Evolutionary conservation across 2,888 invertebrate species (phyloP), one percentile per base, ranked within the genome.

Genomic region (Agriotes lineatus): DNA sequence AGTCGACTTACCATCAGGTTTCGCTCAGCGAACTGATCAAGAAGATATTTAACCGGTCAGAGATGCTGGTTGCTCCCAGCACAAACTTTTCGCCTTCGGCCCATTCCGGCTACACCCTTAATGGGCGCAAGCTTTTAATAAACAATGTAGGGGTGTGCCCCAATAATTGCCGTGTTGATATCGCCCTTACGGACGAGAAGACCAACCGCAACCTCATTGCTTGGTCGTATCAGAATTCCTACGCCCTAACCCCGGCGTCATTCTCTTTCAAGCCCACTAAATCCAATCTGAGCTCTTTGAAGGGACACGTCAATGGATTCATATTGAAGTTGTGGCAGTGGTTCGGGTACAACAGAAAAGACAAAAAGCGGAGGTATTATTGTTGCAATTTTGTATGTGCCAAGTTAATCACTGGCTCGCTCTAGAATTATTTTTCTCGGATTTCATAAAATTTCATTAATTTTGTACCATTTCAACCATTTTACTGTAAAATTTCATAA

Each of bases 301-400:
- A 87, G 75, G 85, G 87, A 0, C 87, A 88, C 52, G 88, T 92
- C 71, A 87, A 90, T 57, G 94, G 94, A 0, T 94, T 93, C 83
- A 91, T 93, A 14, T 84, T 94, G 75, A 94, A 94, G 85, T 91
- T 93, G 83, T 94, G 94, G 94, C 91, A 92, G 78, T 94, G 93
- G 93, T 88, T 87, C 71, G 86, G 86, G 44, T 69, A 69, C 9
- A 73, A 56, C 0, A 25, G 16, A 2, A 69, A 60, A 39, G 59
- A 64, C 30, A 44, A 39, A 7, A 30, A 18, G 7, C 35, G 30
- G 1, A 30, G 45, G 3, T 52, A 35, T n/a, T n/a, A n/a, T n/a
- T n/a, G n/a, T n/a, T n/a, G n/a, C n/a, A n/a, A n/a, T n/a, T n/a
- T n/a, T n/a, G n/a, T n/a, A n/a, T n/a, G n/a, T n/a, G n/a, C n/a